Evolutionary conservation across 2,113 vertebrate genomes (phyloP), one percentile per base, ranked within the genome.

Genomic region (Hylia prasina): DNA sequence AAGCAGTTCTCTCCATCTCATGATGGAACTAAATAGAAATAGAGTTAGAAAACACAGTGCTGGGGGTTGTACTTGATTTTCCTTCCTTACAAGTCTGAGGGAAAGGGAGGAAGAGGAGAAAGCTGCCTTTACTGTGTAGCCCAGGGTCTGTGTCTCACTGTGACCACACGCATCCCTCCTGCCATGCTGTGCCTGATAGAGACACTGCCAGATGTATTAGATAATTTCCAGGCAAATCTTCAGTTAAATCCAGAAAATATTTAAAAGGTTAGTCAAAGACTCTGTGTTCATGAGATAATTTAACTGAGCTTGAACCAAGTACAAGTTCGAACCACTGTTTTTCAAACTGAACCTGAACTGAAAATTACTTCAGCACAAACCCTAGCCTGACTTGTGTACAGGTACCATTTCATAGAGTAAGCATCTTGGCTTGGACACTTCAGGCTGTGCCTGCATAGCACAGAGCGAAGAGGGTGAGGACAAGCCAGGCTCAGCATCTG

Each of bases 401-500:
- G 27, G 16, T 35, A 47, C 6, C 3, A 14, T 76, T 85, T 72
- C n/a, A 40, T 47, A 64, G 35, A 86, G 4, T 16, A n/a, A 60
- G 8, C 13, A 31, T 15, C n/a, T 80, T 48, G 27, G 9, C n/a
- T 64, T 80, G 24, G 64, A 79, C 70, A 63, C 19, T 48, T 60
- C 20, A 39, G 40, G 16, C 24, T 78, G 6, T 2, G 6, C 13
- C n/a, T 40, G 18, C 24, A 27, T 2, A 2, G 23, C 56, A 37
- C 40, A 65, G 69, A 83, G 9, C 10, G 3, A 31, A 50, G 40
- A 50, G 27, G 1, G 6, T 44, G 48, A 45, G 31, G 6, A 73
- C 24, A 27, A 77, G 9, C 6, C n/a, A 82, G 48, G 25, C 9
- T 51, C 23, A 60, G 50, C 39, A 60, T 13, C 0, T 0, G 1